phyloP scores from a whole-genome alignment of 2,888 invertebrate species.

The Therioaphis trifolii region DNA sequence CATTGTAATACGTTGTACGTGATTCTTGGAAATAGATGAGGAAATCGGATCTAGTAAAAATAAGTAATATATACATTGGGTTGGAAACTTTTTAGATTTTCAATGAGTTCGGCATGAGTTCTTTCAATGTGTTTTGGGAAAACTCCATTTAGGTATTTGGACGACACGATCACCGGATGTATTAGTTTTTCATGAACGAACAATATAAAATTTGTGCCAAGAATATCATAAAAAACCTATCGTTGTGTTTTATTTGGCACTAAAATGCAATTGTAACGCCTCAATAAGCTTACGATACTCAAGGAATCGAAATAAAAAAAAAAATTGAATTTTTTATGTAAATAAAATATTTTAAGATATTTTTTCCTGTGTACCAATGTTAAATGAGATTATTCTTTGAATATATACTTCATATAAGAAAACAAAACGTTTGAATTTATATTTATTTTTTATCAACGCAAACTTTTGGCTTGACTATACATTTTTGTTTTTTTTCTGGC shows the following conservation, averaged over 20 bases:
- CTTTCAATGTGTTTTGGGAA: conserved; percentile 31
- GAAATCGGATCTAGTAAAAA: conserved; percentile 29
- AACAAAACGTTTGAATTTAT: conserved; percentile 25
- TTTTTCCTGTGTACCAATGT: not conserved
- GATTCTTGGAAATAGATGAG: not conserved
- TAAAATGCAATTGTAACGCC: conserved; percentile 49
- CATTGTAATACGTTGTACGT: conserved; percentile 11
- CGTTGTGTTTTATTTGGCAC: conserved; percentile 52
- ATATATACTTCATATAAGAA: conserved; percentile 7
- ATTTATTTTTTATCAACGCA: conserved; percentile 31
- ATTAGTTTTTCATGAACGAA: conserved; percentile 51
- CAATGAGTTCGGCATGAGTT: conserved; percentile 45
- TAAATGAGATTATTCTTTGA: conserved; percentile 30
- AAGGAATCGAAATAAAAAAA: conserved; percentile 5
- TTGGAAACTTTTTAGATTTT: conserved; percentile 25
- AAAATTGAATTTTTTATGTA: conserved; percentile 35
- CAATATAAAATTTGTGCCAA: conserved; percentile 40
- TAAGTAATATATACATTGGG: conserved; percentile 7
- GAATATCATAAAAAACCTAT: conserved; percentile 53
- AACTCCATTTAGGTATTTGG: conserved; percentile 39
- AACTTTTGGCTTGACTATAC: conserved; percentile 42
- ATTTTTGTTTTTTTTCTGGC: conserved; percentile 40
- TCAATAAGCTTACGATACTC: not conserved
- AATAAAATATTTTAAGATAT: not conserved
- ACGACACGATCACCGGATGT: conserved; percentile 39